Percentiles rank a stretch among this genome's conserved stretches.
Conservation (phyloP, 37 sponge, comb jelly and placozoan species). For the Bolinopsis microptera region DNA sequence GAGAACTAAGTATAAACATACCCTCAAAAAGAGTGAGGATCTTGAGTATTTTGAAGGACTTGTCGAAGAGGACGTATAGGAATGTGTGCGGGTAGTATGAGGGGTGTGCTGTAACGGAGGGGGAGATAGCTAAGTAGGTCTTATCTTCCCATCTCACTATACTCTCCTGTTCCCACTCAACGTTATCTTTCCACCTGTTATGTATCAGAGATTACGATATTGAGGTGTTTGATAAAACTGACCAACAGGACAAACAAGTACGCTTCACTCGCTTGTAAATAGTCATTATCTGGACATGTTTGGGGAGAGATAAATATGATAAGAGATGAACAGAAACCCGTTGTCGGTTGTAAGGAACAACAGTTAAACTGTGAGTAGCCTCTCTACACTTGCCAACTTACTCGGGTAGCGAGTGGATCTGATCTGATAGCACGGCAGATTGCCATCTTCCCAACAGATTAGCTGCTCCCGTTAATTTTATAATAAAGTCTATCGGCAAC, state of each 20-base stretch:
- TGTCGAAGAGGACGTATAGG: not conserved
- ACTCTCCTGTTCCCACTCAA: conserved; percentile 18
- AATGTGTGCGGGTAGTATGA: not conserved
- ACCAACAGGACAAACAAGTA: too few relatives aligned
- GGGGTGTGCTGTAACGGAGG: conserved; percentile 53
- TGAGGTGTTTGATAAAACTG: too few relatives aligned
- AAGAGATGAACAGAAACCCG: too few relatives aligned
- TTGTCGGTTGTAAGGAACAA: too few relatives aligned
- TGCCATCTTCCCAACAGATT: conserved; percentile 47
- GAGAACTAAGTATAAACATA: too few relatives aligned
- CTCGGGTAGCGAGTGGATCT: conserved; percentile 21
- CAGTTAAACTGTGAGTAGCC: too few relatives aligned
- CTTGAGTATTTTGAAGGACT: conserved; percentile 19
- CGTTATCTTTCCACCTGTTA: conserved; percentile 35
- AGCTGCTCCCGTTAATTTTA: not conserved
- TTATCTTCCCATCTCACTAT: not conserved
- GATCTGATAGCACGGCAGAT: conserved; percentile 25
- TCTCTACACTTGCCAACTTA: too few relatives aligned
- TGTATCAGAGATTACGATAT: not conserved
- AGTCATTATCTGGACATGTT: too few relatives aligned
- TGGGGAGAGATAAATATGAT: too few relatives aligned
- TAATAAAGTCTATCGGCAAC: conserved; percentile 2
- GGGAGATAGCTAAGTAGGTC: conserved; percentile 31
- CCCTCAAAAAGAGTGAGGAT: conserved; percentile 55
- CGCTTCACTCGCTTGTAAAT: too few relatives aligned